Evolutionary conservation across 2,888 invertebrate genomes (phyloP), one percentile per base, ranked within the genome.

Genomic region (Bruchidius siliquastri): DNA sequence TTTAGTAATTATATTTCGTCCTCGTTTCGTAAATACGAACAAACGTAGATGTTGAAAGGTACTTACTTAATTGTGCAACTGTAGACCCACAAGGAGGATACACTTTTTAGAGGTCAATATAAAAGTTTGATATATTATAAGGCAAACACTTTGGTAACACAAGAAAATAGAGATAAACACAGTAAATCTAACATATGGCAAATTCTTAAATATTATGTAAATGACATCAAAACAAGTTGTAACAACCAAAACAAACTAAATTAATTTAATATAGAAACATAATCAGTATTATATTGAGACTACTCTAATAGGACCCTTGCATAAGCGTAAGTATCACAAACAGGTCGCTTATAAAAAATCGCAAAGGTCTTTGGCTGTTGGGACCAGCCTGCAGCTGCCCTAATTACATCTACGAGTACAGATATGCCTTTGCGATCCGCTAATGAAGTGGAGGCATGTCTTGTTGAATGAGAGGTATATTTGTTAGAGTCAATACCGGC

Each of bases 401-500:
- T 22, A 49, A 81, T 81, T 0, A 71, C 71, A 72, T 80, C 80
- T 69, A 80, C n/a, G n/a, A n/a, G n/a, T n/a, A n/a, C 70, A 66
- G 69, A 76, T 21, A 81, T 71, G 0, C 79, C 80, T 21, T 71
- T 74, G 69, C 79, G 22, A 20, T 75, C 74, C 10, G 81, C 81
- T n/a, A 76, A 74, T 18, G 80, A 82, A 6, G 80, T 81, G 0
- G 80, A 73, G 4, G 80, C 81, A 67, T 81, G 81, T 8, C 80
- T 72, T 20, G 80, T 81, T 22, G 77, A 78, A 67, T 81, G 74
- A 0, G 79, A 76, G 20, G 77, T 76, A 71, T 80, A 82, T 67
- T 72, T 74, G 0, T 71, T 32, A 3, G 76, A 78, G 67, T 80
- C 80, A 8, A 82, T 18, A 6, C 80, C 81, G 73, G 22, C 78